Base-by-base conservation (phyloP, 2,888 invertebrate species). In the Thymelicus acteon region DNA sequence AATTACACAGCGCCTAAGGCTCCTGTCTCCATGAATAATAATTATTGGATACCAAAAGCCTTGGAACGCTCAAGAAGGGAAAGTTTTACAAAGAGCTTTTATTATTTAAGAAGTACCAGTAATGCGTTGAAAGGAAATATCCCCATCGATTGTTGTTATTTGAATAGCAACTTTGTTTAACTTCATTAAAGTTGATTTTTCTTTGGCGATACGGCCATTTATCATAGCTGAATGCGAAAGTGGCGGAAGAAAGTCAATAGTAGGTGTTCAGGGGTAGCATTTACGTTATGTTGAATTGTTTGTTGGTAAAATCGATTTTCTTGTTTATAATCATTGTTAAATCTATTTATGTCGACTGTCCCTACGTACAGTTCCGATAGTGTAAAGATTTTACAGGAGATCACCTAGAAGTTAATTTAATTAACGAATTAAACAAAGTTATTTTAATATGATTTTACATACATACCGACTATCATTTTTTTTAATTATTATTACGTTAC, bases 21-120 rank as follows among this genome's bases (percentile, higher is more conserved):
- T 87, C 86, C 85, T 89, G 91, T 86, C 90, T 89, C 89, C 92
- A 93, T 93, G 93, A 93, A 93, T 93, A 93, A 92, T 93, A 93
- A 93, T 93, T 93, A 92, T 91, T 88, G 91, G 91, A 92, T 92
- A 92, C 91, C 91, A 85, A 92, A 91, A 92, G 92, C 93, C 91
- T 92, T 90, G 90, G 90, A 92, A 91, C 89, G 91, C 91, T 92
- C 91, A 91, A 92, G 91, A 85, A 93, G 93, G 93, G 92, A 93
- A 93, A 93, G 87, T 93, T 93, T 92, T 92, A 93, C 93, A 93
- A 93, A 93, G 93, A 93, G 92, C 91, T 88, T 93, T 91, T 93
- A 93, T 93, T 93, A 93, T 93, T 93, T 92, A 92, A 93, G 93
- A 91, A 92, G 91, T 89, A 89, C 85, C 90, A 85, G 82, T 86